Conservation (phyloP, 2,797 vertebrate species). For the Vultur gryphus region DNA sequence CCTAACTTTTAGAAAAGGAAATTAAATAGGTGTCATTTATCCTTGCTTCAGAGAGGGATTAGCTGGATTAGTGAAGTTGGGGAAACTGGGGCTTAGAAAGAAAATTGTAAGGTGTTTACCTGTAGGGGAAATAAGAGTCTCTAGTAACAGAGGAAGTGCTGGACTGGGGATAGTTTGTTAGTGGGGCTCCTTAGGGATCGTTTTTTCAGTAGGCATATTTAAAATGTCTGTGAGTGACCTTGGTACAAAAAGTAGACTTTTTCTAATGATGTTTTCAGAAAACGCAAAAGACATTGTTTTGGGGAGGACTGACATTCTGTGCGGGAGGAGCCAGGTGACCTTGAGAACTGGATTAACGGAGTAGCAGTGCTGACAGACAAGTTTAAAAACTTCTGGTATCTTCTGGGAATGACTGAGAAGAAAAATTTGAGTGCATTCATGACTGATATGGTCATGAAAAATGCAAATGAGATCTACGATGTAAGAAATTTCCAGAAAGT, state of each 20-base stretch:
- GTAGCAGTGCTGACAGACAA: background rate
- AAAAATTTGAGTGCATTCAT: background rate
- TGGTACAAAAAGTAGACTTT: background rate
- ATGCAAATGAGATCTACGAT: background rate
- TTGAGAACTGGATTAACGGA: fast-evolving
- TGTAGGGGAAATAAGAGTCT: background rate
- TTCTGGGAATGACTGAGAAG: background rate
- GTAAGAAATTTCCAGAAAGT: background rate
- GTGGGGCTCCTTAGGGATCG: background rate
- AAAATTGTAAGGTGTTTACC: background rate
- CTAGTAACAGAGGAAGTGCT: background rate
- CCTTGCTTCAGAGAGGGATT: slow-evolving; percentile 35
- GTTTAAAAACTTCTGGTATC: background rate
- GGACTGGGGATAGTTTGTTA: background rate
- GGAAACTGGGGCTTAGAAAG: background rate
- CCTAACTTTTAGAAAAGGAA: background rate
- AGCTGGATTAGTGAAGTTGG: background rate
- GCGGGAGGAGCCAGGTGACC: background rate
- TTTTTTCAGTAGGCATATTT: background rate
- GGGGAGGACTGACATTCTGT: fast-evolving
- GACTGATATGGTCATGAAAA: background rate
- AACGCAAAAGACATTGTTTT: background rate
- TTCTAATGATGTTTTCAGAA: background rate
- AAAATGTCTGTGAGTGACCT: background rate
- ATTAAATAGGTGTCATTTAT: background rate